Conservation (phyloP, 2,888 invertebrate species). For the Clistopyga incitator region DNA sequence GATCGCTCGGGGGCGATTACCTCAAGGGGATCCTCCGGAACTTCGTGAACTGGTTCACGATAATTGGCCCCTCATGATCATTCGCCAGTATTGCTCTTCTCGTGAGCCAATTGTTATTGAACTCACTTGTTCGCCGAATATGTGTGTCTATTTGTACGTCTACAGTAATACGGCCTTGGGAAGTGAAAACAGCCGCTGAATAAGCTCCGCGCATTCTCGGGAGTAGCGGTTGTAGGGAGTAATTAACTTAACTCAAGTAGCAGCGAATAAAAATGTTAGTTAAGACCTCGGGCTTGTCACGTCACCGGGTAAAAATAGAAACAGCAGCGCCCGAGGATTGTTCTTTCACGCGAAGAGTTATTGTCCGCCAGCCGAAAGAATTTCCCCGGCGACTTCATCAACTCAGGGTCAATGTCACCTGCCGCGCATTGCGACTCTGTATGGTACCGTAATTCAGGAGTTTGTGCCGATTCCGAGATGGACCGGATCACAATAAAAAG, state of each 20-base stretch:
- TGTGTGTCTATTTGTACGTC: conserved; percentile 13
- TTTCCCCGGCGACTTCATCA: conserved; percentile 5
- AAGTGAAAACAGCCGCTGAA: conserved; percentile 22
- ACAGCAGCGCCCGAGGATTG: conserved; percentile 16
- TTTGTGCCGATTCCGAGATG: conserved; percentile 71
- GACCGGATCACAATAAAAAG: conserved; percentile 74
- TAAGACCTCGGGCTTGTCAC: conserved; percentile 34
- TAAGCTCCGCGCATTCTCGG: conserved; percentile 49
- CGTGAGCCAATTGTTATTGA: conserved; percentile 40
- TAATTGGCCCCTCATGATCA: conserved; percentile 50
- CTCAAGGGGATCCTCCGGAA: neutral
- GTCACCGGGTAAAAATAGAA: conserved; percentile 59
- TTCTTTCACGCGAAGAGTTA: conserved; percentile 4
- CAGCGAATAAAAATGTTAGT: conserved; percentile 50
- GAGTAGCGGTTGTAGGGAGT: conserved; percentile 39
- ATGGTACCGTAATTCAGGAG: conserved; percentile 39
- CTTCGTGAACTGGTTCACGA: conserved; percentile 46
- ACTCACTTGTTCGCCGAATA: conserved; percentile 22
- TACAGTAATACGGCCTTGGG: conserved; percentile 33
- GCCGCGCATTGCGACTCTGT: conserved; percentile 8
- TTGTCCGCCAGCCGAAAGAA: conserved; percentile 13
- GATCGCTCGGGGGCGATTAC: conserved; percentile 12
- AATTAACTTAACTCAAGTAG: conserved; percentile 48
- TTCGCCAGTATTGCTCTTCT: conserved; percentile 5
- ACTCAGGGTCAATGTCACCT: conserved; percentile 26